phyloP scores from a whole-genome alignment of 2,797 vertebrate genomes.

The Ataeniobius toweri region DNA sequence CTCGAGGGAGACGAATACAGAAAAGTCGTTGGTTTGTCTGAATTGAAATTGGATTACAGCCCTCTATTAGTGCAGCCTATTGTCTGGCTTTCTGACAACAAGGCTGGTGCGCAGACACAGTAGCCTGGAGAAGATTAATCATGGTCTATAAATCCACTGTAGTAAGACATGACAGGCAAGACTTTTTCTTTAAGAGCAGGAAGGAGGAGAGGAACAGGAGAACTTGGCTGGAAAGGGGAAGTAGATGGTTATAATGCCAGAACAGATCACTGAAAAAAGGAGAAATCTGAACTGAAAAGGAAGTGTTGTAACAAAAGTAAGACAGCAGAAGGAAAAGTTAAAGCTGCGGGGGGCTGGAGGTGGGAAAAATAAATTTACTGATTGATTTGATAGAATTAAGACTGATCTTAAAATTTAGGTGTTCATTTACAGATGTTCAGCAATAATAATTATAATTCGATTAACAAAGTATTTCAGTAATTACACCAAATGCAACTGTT shows the following conservation, averaged over 20 bases:
- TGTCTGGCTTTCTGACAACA: slow-evolving; percentile 66
- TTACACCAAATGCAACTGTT: too few relatives aligned
- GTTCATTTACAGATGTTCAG: neutral
- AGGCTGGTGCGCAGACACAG: slow-evolving; percentile 54
- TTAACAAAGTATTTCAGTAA: neutral
- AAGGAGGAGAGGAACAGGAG: slow-evolving; percentile 14
- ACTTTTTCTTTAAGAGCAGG: slow-evolving; percentile 36
- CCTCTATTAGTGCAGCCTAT: slow-evolving; percentile 63
- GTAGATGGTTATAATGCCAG: slow-evolving; percentile 3
- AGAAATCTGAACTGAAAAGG: slow-evolving; percentile 27
- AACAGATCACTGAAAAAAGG: slow-evolving; percentile 3
- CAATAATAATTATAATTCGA: neutral
- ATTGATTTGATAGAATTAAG: neutral
- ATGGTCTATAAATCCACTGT: slow-evolving; percentile 57
- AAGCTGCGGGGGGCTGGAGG: neutral
- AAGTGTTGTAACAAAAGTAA: slow-evolving; percentile 11
- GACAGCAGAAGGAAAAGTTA: slow-evolving; percentile 2
- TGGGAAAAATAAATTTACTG: slow-evolving; percentile 1
- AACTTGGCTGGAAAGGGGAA: slow-evolving; percentile 25
- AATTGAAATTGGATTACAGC: slow-evolving; percentile 75
- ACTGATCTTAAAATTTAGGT: slow-evolving; percentile 2
- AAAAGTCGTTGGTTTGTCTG: slow-evolving; percentile 78
- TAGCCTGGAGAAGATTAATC: slow-evolving; percentile 58
- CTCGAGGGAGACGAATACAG: slow-evolving; percentile 48
- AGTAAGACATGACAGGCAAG: slow-evolving; percentile 26